Evolutionary conservation across 2,113 vertebrate species (phyloP), one percentile per base, ranked within the genome.

Genomic region (Pogona vitticeps): DNA sequence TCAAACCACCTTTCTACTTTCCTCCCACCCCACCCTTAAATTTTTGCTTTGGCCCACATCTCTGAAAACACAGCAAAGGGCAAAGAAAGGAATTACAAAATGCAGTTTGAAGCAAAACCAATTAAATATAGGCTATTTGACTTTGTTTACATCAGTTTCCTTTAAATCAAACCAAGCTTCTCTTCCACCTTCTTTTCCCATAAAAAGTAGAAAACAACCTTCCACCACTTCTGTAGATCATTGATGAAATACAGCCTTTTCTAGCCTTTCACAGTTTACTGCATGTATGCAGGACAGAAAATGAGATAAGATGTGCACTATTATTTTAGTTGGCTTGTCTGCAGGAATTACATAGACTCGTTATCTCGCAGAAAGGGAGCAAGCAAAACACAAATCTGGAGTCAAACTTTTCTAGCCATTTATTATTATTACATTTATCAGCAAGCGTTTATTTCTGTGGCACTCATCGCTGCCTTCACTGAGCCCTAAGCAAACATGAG

Each of bases 381-480:
- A 40, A 80, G 75, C 73, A 0, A 81, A 81, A 2, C 63, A 36
- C n/a, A 70, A 77, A 70, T 76, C 89, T 83, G 76, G 80, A 90
- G 80, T 72, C 82, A 79, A 91, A 86, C 89, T 87, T 88, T 76
- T 42, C 77, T 80, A n/a, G 59, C 6, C 40, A 88, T 94, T 93
- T 85, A 91, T 92, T 91, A 91, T 86, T 86, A 93, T 88, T 75
- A 67, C 59, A 75, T 87, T 86, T 89, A 88, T 94, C 92, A 92
- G 92, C 26, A 94, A 84, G 77, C 46, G 70, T 89, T 93, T 94
- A 73, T 90, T 93, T 93, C 91, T 91, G 91, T 31, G 52, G 91
- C 89, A 84, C 86, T 89, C 63, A 33, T 9, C 84, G 58, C 78
- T 88, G 77, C 71, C 77, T 76, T 85, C 68, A 76, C 77, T 81